These are phyloP conservation scores for Linepithema humile DNA, from an alignment of 1,140 invertebrate genomes.

Conservation along the genomic window DNA sequence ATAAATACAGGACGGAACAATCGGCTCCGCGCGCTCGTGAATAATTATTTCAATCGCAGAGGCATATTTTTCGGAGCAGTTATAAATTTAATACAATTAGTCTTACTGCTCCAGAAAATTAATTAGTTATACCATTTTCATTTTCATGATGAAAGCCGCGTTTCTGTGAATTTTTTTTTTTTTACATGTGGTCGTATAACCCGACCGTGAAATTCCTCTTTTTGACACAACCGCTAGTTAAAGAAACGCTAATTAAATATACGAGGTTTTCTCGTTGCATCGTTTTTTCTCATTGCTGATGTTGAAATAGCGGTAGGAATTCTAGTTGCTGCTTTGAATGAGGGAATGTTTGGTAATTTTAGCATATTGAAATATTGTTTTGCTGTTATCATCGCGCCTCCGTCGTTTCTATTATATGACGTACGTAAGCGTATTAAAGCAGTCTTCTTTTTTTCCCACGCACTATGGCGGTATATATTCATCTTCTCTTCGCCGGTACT, in stretches of 20 bases:
- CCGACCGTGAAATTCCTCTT: constrained; percentile 3
- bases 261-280: neutral
- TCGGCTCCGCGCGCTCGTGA: neutral
- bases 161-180: constrained; percentile 22
- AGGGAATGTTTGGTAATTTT: constrained; percentile 50
- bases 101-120: neutral
- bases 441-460: neutral
- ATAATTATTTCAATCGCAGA: constrained; percentile 23
- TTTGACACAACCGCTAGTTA: neutral
- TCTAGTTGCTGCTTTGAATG: constrained; percentile 28
- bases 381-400: constrained; percentile 4
- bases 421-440: constrained; percentile 44
- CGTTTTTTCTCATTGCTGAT: neutral
- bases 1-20: neutral
- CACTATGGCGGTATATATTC: constrained; percentile 58
- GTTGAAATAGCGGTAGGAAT: neutral
- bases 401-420: constrained; percentile 16
- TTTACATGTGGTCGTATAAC: neutral
- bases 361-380: constrained; percentile 61
- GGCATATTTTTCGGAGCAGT: neutral
- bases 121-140: constrained; percentile 39
- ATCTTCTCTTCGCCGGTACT: neutral
- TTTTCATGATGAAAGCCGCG: constrained; percentile 29
- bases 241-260: constrained; percentile 39
- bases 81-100: constrained; percentile 16